A percentile compares a stretch with the other conserved stretches of the same genome.
phyloP scores from a whole-genome alignment of 2,797 vertebrate genomes.

The Hypotaenidia okinawae region DNA sequence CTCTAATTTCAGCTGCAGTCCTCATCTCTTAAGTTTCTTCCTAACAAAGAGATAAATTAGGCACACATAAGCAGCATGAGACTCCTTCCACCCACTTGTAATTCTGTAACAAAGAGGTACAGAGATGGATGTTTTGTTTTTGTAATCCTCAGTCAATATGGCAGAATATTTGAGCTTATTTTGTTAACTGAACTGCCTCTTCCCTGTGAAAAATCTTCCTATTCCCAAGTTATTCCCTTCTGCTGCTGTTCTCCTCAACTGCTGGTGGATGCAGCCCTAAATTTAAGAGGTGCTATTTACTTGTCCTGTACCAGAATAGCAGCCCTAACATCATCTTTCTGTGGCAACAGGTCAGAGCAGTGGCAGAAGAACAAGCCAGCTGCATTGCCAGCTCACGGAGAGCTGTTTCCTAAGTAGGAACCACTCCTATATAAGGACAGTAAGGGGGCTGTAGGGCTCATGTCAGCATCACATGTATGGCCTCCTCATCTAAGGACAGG shows the following conservation, averaged over 20 bases:
- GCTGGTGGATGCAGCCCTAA: background rate
- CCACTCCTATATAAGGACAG: background rate
- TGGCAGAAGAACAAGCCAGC: background rate
- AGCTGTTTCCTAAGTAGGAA: background rate
- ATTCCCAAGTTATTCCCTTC: background rate
- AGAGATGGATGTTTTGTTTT: background rate
- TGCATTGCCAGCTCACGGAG: background rate
- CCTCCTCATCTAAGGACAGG: background rate
- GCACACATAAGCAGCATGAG: background rate
- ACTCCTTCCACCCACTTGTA: background rate
- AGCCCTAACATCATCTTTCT: background rate
- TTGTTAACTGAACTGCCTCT: background rate
- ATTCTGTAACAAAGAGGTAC: background rate
- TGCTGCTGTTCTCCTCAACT: background rate
- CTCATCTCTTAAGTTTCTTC: background rate
- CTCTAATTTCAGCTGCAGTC: background rate
- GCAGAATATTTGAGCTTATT: background rate
- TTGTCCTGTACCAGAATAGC: background rate
- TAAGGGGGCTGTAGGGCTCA: background rate
- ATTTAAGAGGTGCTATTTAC: background rate
- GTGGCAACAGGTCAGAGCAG: background rate
- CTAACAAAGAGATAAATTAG: background rate
- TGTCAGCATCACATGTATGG: background rate
- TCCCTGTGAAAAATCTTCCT: background rate
- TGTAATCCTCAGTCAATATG: background rate